Conservation (phyloP, 1,140 invertebrate species). For the Neotoxoptera formosana region DNA sequence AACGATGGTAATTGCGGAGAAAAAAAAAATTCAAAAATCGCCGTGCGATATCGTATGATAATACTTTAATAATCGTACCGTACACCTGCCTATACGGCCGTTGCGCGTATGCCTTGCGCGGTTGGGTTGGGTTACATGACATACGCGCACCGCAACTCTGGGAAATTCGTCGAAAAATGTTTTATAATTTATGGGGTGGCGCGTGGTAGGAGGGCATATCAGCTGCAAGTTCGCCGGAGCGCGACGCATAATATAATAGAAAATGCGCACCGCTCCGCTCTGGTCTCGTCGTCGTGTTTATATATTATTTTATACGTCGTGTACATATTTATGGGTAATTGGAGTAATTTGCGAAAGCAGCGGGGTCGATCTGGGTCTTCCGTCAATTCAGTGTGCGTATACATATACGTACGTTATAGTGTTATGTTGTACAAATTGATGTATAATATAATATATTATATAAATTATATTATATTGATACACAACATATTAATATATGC, state of each 20-base stretch:
- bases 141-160: background rate
- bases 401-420: background rate
- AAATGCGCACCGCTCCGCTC: background rate
- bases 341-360: slow-evolving; percentile 32
- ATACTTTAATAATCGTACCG: background rate
- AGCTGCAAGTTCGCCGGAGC: background rate
- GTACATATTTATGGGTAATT: slow-evolving; percentile 11
- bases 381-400: background rate
- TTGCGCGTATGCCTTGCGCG: background rate
- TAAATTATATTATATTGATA: background rate
- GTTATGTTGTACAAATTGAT: background rate
- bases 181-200: background rate
- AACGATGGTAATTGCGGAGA: background rate
- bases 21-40: background rate
- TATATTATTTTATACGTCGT: background rate
- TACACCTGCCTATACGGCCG: no score
- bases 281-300: background rate
- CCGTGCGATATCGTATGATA: background rate
- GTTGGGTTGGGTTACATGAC: no score
- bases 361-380: background rate
- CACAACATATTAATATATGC: no score
- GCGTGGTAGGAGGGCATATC: background rate
- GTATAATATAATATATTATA: no score
- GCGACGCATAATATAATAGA: background rate
- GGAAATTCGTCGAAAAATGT: background rate